Evolutionary conservation across 2,797 vertebrate genomes (phyloP).

Genomic region (Dipus sagitta): DNA sequence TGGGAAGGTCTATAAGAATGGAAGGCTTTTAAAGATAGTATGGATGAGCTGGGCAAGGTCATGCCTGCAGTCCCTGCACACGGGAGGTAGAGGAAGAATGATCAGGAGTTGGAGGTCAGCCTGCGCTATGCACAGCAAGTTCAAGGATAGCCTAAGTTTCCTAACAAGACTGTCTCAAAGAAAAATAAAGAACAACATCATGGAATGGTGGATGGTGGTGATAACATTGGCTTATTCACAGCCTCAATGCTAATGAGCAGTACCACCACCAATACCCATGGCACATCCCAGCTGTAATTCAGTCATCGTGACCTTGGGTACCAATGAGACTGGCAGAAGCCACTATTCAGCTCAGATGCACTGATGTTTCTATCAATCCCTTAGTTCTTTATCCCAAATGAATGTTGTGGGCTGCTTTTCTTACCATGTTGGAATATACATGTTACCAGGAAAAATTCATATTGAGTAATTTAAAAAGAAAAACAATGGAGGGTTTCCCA

Average conservation of each 20-base stretch:
- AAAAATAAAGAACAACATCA: not conserved
- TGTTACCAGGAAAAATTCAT: conserved; percentile 22
- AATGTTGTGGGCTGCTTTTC: conserved; percentile 4
- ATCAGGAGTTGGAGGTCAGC: not conserved
- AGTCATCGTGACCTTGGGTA: not conserved
- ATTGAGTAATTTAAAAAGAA: not conserved
- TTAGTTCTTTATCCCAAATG: not conserved
- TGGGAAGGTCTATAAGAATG: not conserved
- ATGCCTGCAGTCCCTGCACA: not conserved
- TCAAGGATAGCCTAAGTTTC: not conserved
- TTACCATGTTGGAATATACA: not conserved
- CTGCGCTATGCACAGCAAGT: not conserved
- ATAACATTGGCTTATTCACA: not conserved
- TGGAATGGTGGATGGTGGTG: not conserved
- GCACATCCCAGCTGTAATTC: not conserved
- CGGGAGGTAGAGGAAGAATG: not conserved
- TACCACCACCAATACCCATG: not conserved
- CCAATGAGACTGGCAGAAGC: not conserved
- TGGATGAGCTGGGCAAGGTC: not conserved
- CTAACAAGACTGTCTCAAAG: not conserved
- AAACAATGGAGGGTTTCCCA: not conserved
- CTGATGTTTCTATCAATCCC: not conserved
- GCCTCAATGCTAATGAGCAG: not conserved
- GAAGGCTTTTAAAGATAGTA: not conserved
- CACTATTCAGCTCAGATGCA: not conserved